A percentile compares a stretch with the other conserved stretches of the same genome.
phyloP scores from a whole-genome alignment of 2,113 vertebrate species.

The Dolichotis patagonum region DNA sequence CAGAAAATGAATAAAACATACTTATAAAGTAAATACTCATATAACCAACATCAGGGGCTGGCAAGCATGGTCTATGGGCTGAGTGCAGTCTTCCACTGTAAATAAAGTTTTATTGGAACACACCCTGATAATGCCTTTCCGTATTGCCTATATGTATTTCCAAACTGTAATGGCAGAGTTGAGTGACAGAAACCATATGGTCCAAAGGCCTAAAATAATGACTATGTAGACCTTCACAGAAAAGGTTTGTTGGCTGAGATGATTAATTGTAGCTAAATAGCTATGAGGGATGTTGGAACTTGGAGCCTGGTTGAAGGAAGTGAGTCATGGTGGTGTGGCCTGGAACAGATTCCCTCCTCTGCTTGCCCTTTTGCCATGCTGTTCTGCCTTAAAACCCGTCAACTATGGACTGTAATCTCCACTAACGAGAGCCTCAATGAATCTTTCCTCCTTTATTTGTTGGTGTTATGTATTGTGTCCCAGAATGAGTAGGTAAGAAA shows the following conservation, averaged over 20 bases:
- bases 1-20: not conserved
- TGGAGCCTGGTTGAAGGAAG: not conserved
- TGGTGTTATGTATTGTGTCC: too few relatives aligned
- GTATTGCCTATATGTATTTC: not conserved
- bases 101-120: conserved; percentile 25
- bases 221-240: not conserved
- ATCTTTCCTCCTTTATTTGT: too few relatives aligned
- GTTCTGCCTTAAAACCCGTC: not conserved
- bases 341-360: not conserved
- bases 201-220: not conserved
- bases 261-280: not conserved
- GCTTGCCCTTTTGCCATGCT: not conserved
- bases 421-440: not conserved
- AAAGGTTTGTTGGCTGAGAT: not conserved
- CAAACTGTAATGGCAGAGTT: not conserved
- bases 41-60: not conserved
- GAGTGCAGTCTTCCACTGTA: not conserved
- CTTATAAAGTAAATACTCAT: not conserved
- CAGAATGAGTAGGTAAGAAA: too few relatives aligned
- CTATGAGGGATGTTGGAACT: not conserved
- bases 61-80: not conserved
- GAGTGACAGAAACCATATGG: not conserved
- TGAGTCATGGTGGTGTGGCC: not conserved
- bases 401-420: not conserved
- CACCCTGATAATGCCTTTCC: too few relatives aligned